Evolutionary conservation across 2,888 invertebrate species (phyloP), one percentile per base, ranked within the genome.

Genomic region (Clitarchus hookeri): DNA sequence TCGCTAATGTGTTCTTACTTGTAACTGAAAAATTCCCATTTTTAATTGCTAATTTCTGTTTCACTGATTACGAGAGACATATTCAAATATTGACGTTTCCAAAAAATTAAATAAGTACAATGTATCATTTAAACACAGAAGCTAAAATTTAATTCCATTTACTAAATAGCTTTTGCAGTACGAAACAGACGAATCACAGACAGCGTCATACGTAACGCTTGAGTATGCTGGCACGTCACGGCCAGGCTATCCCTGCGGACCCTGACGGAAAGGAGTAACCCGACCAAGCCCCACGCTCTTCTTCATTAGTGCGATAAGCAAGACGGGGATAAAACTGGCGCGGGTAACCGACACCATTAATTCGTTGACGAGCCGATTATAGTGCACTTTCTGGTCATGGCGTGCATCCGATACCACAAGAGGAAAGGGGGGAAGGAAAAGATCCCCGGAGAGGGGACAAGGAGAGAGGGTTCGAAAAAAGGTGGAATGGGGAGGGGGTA

Each of bases 331-430:
- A 65, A 65, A 65, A 65, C 65, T 65, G 23, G 65, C 65, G 65
- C 65, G 65, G 65, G 65, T 65, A 65, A 65, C 65, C 65, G 65
- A 65, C 65, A 65, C 65, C 65, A 65, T 65, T 65, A 65, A 65
- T 65, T 65, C 65, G 65, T 65, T 65, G 65, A 65, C 65, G 65
- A 65, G 44, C 82, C 36, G 82, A 82, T 82, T 82, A 82, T 82
- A 82, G 36, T 82, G 82, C 82, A 82, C 82, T 82, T 82, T 36
- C 82, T 82, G 82, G 82, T 82, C 44, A 82, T 82, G 82, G 82
- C 44, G 82, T 82, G 36, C 82, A 82, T 82, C 44, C 44, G 82
- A 82, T 82, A 82, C 82, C 36, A 82, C 36, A 27, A 4, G 19
- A 19, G 82, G 19, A 27, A 9, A 44, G 82, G 82, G 6, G 82